These are phyloP conservation scores for Danio kyathit DNA, from an alignment of 2,797 vertebrate genomes.

Conservation along the genomic window DNA sequence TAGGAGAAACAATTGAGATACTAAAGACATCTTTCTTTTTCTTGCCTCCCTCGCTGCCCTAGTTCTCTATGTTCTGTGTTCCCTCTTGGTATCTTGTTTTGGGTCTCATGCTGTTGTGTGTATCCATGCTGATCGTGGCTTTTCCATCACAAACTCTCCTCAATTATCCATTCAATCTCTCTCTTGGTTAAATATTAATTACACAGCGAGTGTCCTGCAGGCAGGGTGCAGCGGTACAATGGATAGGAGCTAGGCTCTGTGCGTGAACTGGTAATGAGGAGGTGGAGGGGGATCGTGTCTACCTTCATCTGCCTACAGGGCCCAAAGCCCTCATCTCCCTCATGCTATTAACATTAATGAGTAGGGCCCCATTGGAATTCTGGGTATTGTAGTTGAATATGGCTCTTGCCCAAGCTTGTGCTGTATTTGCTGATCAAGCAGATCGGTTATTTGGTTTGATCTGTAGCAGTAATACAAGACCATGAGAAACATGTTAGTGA, in stretches of 20 bases:
- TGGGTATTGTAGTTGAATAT: constrained; percentile 43
- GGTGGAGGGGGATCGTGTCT: constrained; percentile 37
- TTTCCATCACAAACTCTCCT: constrained; percentile 9
- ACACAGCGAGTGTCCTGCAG: constrained; percentile 72
- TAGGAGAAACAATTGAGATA: neutral
- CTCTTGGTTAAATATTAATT: constrained; percentile 84
- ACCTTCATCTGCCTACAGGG: constrained; percentile 34
- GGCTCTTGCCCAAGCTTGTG: constrained; percentile 5
- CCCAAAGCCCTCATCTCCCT: constrained; percentile 9
- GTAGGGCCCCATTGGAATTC: constrained; percentile 21
- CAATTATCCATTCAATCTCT: constrained; percentile 17
- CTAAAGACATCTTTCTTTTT: neutral
- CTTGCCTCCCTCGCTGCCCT: constrained; percentile 26
- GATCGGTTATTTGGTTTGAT: constrained; percentile 39
- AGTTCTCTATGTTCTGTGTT: constrained; percentile 3
- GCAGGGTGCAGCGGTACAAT: constrained; percentile 75
- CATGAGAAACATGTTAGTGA: constrained; percentile 49
- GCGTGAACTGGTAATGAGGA: constrained; percentile 73
- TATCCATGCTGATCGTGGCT: constrained; percentile 14
- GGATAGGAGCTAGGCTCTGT: constrained; percentile 72
- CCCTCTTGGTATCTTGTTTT: constrained; percentile 20
- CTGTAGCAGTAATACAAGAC: constrained; percentile 52
- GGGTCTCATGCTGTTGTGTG: constrained; percentile 35
- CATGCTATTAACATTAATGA: constrained; percentile 34
- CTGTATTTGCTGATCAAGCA: constrained; percentile 34